phyloP scores from a whole-genome alignment of 2,888 invertebrate genomes.

The Deroplatys truncata region DNA sequence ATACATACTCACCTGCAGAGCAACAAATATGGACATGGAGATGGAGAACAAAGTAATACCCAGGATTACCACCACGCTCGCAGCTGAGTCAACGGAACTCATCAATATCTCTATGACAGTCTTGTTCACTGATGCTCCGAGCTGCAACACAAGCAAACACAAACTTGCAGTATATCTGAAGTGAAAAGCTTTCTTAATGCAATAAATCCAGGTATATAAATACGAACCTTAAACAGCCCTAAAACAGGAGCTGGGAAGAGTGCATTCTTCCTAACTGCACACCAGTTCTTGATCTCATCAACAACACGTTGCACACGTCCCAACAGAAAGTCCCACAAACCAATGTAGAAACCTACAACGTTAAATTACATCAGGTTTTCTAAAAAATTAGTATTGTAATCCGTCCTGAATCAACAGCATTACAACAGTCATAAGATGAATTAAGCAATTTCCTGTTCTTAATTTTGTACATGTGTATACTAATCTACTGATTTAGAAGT shows the following conservation, averaged over 20 bases:
- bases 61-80: constrained; percentile 80
- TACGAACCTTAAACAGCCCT: constrained; percentile 64
- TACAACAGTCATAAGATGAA: too few relatives aligned
- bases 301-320: constrained; percentile 31
- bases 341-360: constrained; percentile 38
- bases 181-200: not conserved
- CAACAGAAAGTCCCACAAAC: constrained; percentile 39
- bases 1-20: constrained; percentile 65
- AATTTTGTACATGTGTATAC: too few relatives aligned
- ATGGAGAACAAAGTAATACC: constrained; percentile 76
- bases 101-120: constrained; percentile 61
- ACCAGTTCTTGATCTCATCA: constrained; percentile 53
- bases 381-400: too few relatives aligned
- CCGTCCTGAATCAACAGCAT: too few relatives aligned
- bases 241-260: constrained; percentile 65
- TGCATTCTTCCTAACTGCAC: constrained; percentile 56
- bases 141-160: constrained; percentile 31
- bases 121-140: constrained; percentile 52
- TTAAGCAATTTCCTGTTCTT: too few relatives aligned
- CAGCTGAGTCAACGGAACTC: constrained; percentile 78
- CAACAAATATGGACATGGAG: constrained; percentile 76
- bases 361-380: too few relatives aligned
- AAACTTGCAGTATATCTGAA: not conserved
- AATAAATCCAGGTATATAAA: constrained; percentile 37
- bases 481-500: too few relatives aligned